Percentiles rank a stretch among this genome's conserved stretches.
phyloP scores from a whole-genome alignment of 92 coral and sea anemone species.

The Micromussa lordhowensis region DNA sequence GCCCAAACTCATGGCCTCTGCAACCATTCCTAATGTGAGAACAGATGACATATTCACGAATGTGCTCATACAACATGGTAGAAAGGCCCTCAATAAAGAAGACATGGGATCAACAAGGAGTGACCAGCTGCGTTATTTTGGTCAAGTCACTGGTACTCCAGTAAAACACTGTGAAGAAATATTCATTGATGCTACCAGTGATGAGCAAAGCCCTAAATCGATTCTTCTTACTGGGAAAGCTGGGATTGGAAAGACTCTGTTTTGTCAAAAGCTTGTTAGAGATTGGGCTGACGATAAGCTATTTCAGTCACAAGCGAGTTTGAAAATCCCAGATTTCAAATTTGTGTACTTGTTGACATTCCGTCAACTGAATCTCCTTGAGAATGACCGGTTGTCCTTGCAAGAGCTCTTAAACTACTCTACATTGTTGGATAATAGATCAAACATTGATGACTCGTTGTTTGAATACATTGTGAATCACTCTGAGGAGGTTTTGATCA shows the following conservation, averaged over 20 bases:
- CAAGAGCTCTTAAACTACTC: neutral
- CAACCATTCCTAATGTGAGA: conserved; percentile 27
- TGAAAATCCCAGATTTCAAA: conserved; percentile 1
- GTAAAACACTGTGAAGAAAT: neutral
- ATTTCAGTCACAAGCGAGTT: neutral
- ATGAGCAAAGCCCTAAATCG: neutral
- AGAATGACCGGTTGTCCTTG: neutral
- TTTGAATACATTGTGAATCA: conserved; percentile 28
- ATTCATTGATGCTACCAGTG: neutral
- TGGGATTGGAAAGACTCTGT: conserved; percentile 67
- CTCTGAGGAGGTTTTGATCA: conserved; percentile 43
- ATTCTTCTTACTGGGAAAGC: conserved; percentile 51
- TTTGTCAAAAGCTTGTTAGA: conserved; percentile 60
- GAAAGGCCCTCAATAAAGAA: conserved; percentile 6
- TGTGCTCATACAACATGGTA: conserved; percentile 53
- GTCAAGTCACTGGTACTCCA: neutral
- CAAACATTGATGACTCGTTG: conserved; percentile 15
- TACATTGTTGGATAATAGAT: neutral
- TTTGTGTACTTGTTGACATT: conserved; percentile 55
- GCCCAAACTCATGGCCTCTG: conserved; percentile 43
- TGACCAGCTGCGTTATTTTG: neutral
- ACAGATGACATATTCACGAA: conserved; percentile 60
- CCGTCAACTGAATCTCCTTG: conserved; percentile 35
- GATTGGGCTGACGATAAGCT: conserved; percentile 60
- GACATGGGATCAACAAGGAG: neutral